Conservation (phyloP, 2,113 vertebrate genomes). For the Gopherus evgoodei region DNA sequence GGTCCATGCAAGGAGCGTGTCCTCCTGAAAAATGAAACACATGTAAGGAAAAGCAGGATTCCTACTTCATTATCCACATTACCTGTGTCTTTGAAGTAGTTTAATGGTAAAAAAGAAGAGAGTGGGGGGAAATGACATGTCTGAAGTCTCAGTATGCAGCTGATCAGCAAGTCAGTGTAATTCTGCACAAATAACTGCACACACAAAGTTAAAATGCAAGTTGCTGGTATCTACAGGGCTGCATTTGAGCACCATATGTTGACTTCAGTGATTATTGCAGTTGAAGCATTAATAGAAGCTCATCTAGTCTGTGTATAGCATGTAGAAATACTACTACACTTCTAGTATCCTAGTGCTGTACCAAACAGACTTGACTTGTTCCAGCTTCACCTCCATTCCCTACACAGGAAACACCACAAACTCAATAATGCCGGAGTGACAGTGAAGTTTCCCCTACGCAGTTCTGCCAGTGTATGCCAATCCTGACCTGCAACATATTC, state of each 20-base stretch:
- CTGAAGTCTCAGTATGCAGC: rapidly evolving
- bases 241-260: not conserved
- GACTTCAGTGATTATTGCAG: rapidly evolving
- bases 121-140: not conserved
- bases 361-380: not conserved
- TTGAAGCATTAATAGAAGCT: not conserved
- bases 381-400: not conserved
- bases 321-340: not conserved
- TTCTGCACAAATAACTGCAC: not conserved
- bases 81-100: not conserved
- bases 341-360: not conserved
- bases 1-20: constrained; percentile 95
- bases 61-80: not conserved
- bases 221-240: not conserved
- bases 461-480: not conserved
- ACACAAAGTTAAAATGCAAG: not conserved
- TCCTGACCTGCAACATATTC: not conserved
- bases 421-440: not conserved
- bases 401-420: not conserved
- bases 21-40: constrained; percentile 79
- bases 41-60: not conserved
- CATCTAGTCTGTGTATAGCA: not conserved
- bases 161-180: not conserved
- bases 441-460: not conserved
- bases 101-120: not conserved